A percentile compares a stretch with the other conserved stretches of the same genome.
Evolutionary conservation across 2,113 vertebrate species (phyloP).

Genomic region (Blennius ocellaris): DNA sequence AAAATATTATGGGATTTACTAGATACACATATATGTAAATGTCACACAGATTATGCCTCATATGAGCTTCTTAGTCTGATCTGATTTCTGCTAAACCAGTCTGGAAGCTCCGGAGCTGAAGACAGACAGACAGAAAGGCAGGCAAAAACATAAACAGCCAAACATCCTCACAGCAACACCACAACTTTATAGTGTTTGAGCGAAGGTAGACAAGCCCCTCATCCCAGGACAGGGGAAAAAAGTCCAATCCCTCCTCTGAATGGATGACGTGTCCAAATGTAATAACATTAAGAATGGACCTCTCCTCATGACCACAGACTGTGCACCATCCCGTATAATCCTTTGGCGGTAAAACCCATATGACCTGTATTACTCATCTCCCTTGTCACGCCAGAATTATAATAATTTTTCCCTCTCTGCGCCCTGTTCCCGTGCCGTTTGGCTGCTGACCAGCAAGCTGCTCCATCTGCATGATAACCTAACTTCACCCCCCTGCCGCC

Average conservation of each 20-base stretch:
- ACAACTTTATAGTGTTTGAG: neutral
- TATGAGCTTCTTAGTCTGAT: slow-evolving; percentile 79
- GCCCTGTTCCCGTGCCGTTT: slow-evolving; percentile 56
- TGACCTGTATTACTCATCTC: slow-evolving; percentile 81
- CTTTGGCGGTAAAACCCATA: slow-evolving; percentile 76
- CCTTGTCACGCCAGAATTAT: slow-evolving; percentile 76
- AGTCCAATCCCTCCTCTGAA: slow-evolving; percentile 27
- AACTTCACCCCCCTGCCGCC: neutral
- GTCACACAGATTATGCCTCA: slow-evolving; percentile 74
- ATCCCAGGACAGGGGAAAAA: neutral
- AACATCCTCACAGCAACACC: too few species aligned
- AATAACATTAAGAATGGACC: slow-evolving; percentile 69
- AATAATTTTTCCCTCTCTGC: slow-evolving; percentile 55
- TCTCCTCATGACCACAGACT: slow-evolving; percentile 60
- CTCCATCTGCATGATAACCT: slow-evolving; percentile 61
- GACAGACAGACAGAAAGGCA: slow-evolving; percentile 9
- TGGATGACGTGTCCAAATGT: slow-evolving; percentile 44
- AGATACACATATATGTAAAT: slow-evolving; percentile 77
- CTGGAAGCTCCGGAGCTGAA: slow-evolving; percentile 49
- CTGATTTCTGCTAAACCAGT: slow-evolving; percentile 76
- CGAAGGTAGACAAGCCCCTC: slow-evolving; percentile 8
- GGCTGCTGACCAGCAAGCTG: slow-evolving; percentile 43
- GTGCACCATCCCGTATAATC: slow-evolving; percentile 72
- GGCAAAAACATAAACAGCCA: neutral
- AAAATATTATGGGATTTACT: slow-evolving; percentile 74